phyloP scores from a whole-genome alignment of 2,797 vertebrate genomes.

The Fringilla coelebs region DNA sequence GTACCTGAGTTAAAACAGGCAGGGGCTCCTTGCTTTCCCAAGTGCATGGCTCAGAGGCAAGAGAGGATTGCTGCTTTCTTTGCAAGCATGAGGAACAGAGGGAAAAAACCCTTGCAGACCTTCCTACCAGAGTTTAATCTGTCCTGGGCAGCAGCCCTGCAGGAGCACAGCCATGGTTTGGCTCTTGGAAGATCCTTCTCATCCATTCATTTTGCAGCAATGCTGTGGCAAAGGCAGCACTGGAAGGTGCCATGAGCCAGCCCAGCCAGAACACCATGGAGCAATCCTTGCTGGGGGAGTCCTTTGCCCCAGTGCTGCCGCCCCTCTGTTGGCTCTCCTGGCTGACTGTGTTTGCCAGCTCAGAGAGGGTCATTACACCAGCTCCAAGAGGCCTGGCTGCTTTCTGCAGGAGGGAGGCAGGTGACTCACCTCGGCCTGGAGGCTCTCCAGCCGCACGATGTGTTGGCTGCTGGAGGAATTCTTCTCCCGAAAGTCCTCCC shows the following conservation, averaged over 20 bases:
- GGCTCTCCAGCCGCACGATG: constrained; percentile 89
- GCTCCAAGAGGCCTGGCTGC: not conserved
- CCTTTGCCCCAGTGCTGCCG: not conserved
- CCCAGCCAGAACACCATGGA: not conserved
- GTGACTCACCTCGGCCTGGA: constrained; percentile 91
- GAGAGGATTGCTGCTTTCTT: not conserved
- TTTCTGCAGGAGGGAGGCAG: not conserved
- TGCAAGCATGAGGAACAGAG: not conserved
- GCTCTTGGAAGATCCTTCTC: not conserved
- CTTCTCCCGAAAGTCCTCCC: constrained; percentile 94
- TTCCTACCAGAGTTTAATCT: not conserved
- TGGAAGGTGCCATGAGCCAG: not conserved
- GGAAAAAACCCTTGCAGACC: not conserved
- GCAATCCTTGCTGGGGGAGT: not conserved
- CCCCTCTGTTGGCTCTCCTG: not conserved
- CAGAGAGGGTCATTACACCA: not conserved
- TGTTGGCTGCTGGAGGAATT: constrained; percentile 93
- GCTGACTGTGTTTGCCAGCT: not conserved
- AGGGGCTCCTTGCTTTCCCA: not conserved
- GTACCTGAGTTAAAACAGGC: not conserved
- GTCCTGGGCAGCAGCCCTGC: not conserved
- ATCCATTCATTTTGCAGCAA: not conserved
- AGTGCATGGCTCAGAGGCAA: not conserved
- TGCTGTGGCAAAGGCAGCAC: not conserved
- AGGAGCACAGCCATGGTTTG: not conserved